Evolutionary conservation across 1,140 invertebrate genomes (phyloP).

Genomic region (Drosophila pseudoananassae): DNA sequence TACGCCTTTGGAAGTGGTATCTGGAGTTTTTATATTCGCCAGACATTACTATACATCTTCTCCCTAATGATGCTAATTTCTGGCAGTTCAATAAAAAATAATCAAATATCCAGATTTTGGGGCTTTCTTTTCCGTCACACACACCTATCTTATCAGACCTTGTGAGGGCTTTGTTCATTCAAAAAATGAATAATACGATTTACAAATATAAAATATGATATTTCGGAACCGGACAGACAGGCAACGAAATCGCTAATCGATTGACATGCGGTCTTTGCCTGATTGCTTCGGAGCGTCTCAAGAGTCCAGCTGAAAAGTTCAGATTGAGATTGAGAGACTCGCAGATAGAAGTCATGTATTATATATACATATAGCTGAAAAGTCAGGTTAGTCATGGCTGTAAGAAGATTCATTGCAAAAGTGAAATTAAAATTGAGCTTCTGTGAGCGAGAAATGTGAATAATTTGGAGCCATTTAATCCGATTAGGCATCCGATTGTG

Average conservation of each 20-base stretch:
- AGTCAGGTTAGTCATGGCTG: conserved; percentile 26
- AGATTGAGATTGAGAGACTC: conserved; percentile 14
- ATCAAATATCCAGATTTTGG: conserved; percentile 6
- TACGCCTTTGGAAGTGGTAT: conserved; percentile 12
- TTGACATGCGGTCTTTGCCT: conserved; percentile 72
- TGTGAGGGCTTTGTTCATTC: conserved; percentile 30
- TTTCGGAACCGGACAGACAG: conserved; percentile 47
- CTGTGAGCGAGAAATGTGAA: neutral
- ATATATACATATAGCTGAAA: neutral
- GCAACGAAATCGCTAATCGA: conserved; percentile 48
- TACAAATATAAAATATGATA: conserved; percentile 25
- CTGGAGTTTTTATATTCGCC: conserved; percentile 28
- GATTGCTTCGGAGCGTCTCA: conserved; percentile 55
- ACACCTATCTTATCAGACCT: conserved; percentile 27
- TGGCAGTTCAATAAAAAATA: conserved; percentile 14
- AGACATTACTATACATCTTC: conserved; percentile 15
- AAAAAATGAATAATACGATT: conserved; percentile 13
- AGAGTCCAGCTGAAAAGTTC: conserved; percentile 41
- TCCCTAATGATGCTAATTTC: conserved; percentile 58
- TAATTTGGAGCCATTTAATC: neutral
- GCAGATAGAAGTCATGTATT: neutral
- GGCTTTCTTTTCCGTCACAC: conserved; percentile 29
- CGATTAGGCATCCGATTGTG: neutral
- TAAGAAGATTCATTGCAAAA: conserved; percentile 16
- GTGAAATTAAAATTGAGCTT: conserved; percentile 21